Evolutionary conservation across 2,797 vertebrate species (phyloP), one percentile per base, ranked within the genome.

Genomic region (Mastacembelus armatus): DNA sequence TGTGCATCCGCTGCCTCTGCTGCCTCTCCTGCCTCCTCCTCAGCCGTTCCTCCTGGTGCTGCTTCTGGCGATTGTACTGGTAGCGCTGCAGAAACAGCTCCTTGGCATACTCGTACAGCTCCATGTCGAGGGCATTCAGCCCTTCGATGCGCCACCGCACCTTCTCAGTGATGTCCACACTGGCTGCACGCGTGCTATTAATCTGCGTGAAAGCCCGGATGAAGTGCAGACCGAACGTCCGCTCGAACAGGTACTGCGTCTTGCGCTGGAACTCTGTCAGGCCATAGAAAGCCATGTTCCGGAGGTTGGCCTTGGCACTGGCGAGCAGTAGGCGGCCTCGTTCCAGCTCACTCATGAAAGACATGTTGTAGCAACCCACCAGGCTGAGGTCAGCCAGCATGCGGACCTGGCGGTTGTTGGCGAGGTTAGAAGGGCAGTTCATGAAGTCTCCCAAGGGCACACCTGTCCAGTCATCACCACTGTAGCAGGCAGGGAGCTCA

Each of bases 211-310:
- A 98, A 0, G 96, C 94, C n/a, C 94, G 95, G 77, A 98, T 96
- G 91, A 98, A 98, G 85, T 90, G 95, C 85, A 98, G 94, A 89
- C 93, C 95, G 73, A 98, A 98, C 88, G 96, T 98, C 91, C 96
- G 95, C 92, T 98, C 97, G 27, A 98, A 98, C 81, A 98, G 94
- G 87, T 95, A 96, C 86, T 98, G 97, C 1, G 97, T 98, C 94
- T 98, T 98, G 79, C 96, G 94, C 91, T 98, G 97, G 89, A 96
- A 98, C 82, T 98, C 97, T 0, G 97, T 98, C 63, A 98, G 95
- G 50, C 97, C 97, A 0, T 94, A 98, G 92, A 98, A 98, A 5
- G 96, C 96, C 97, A 98, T 98, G 80, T 95, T 95, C 81, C 96
- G 96, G 76, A 98, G 92, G 91, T 98, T 98, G 86, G 87, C 93